Base-by-base conservation (phyloP, 1,140 invertebrate genomes). In the Notospermus geniculatus region DNA sequence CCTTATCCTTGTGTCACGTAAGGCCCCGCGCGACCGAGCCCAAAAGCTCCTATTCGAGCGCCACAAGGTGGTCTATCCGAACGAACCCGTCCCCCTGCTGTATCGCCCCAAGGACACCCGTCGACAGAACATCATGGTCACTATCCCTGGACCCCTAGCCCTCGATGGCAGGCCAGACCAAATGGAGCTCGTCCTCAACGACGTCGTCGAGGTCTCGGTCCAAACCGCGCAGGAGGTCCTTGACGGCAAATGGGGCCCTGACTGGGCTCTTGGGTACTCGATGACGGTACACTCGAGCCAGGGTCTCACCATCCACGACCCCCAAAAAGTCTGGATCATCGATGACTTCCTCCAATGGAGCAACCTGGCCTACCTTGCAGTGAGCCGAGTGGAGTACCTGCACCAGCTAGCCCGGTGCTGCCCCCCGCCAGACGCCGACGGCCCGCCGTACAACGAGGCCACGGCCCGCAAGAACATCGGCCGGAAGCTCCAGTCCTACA, bases 251-350 rank as follows among this genome's bases (percentile, higher is more conserved):
- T n/a, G n/a, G n/a, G 50, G 1, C 2, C 28, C 32, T 2, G 55
- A 52, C 55, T 63, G 61, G 56, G 29, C 41, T n/a, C 45, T 63
- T 11, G 61, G 55, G 17, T 63, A 58, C 46, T n/a, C 54, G 1
- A 25, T 63, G 22, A 50, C 39, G 15, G 61, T 63, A 9, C 61
- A 50, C 17, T 29, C 2, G 9, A 1, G 7, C 25, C 61, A 58
- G 43, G 61, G 55, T 27, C 61, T 63, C 9, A 57, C 61, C 19
- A 46, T 62, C 39, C n/a, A 57, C 1, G 22, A 36, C 29, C 60
- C 56, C 11, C 25, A 59, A 17, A 63, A 63, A 22, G 61, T 63
- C 36, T 63, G 61, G 61, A 58, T 63, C n/a, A 50, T 58, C 23
- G 61, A 63, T 28, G 32, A 36, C 15, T 36, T 7, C 32, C 32